A percentile compares a stretch with the other conserved stretches of the same genome.
phyloP scores from a whole-genome alignment of 2,888 invertebrate species.

The Scaptomyza polygonia region DNA sequence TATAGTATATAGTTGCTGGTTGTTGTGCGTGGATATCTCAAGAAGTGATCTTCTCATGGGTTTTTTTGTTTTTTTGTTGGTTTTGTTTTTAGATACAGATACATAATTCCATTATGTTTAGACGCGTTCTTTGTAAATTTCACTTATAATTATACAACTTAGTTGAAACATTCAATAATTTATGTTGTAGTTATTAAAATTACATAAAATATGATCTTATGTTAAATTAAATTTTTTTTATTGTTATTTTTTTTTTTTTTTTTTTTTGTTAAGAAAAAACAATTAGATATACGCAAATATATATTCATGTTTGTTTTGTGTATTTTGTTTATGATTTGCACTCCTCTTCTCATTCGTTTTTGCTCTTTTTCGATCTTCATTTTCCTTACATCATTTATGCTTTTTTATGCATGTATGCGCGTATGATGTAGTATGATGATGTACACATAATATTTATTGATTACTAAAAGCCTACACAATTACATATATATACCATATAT shows the following conservation, averaged over 20 bases:
- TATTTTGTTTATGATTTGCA: slow-evolving; percentile 16
- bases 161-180: slow-evolving; percentile 79
- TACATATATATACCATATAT: slow-evolving; percentile 66
- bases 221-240: slow-evolving; percentile 60
- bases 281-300: slow-evolving; percentile 51
- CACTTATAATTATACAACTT: slow-evolving; percentile 80
- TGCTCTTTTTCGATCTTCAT: neutral
- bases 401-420: slow-evolving; percentile 16
- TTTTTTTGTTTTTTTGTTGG: slow-evolving; percentile 5
- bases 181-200: slow-evolving; percentile 59
- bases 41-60: slow-evolving; percentile 31
- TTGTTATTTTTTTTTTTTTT: slow-evolving; percentile 20
- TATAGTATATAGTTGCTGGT: slow-evolving; percentile 18
- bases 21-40: slow-evolving; percentile 46
- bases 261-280: slow-evolving; percentile 60
- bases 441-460: slow-evolving; percentile 21
- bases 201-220: slow-evolving; percentile 75
- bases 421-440: slow-evolving; percentile 3
- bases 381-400: neutral
- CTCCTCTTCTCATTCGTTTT: neutral
- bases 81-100: slow-evolving; percentile 30
- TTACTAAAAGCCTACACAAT: slow-evolving; percentile 67
- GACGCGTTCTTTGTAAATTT: slow-evolving; percentile 50
- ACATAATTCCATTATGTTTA: slow-evolving; percentile 77
- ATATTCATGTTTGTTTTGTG: neutral